These are phyloP conservation scores for Flexamia atlantica DNA, from an alignment of 2,888 invertebrate genomes.

Conservation along the genomic window DNA sequence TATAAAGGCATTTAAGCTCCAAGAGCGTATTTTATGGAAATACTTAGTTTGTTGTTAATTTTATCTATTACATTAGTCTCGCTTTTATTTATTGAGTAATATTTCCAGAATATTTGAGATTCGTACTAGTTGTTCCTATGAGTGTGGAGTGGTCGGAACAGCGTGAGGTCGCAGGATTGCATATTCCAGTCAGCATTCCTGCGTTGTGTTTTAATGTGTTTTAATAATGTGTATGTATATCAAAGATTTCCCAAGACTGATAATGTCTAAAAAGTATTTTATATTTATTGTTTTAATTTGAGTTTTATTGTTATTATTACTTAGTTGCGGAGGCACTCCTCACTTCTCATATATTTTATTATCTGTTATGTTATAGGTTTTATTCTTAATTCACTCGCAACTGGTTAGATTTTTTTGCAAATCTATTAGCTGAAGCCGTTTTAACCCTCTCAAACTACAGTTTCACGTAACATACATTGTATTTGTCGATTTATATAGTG, in stretches of 20 bases:
- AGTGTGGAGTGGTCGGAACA: conserved; percentile 3
- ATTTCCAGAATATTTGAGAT: conserved; percentile 54
- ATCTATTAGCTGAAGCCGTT: conserved; percentile 27
- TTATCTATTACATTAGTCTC: conserved; percentile 52
- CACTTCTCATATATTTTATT: conserved; percentile 59
- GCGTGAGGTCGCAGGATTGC: conserved; percentile 34
- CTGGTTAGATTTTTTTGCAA: conserved; percentile 39
- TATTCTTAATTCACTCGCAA: conserved; percentile 31
- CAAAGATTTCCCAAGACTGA: conserved; percentile 60
- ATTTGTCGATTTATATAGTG: conserved; percentile 10
- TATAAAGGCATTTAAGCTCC: conserved; percentile 52
- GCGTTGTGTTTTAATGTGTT: conserved; percentile 52
- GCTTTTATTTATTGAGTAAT: conserved; percentile 59
- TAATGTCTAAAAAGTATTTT: conserved; percentile 58
- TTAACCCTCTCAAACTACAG: conserved; percentile 30
- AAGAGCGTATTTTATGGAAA: conserved; percentile 42
- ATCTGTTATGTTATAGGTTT: conserved; percentile 41
- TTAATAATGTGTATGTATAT: conserved; percentile 45
- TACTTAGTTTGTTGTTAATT: conserved; percentile 52
- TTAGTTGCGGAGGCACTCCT: conserved; percentile 50
- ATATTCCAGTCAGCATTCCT: conserved; percentile 60
- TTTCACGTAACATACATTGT: not conserved
- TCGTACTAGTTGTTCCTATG: conserved; percentile 44
- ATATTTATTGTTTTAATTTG: conserved; percentile 50
- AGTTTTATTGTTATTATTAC: conserved; percentile 44